These are phyloP conservation scores for Eriocheir sinensis DNA, from an alignment of 1,140 invertebrate species.

Conservation along the genomic window DNA sequence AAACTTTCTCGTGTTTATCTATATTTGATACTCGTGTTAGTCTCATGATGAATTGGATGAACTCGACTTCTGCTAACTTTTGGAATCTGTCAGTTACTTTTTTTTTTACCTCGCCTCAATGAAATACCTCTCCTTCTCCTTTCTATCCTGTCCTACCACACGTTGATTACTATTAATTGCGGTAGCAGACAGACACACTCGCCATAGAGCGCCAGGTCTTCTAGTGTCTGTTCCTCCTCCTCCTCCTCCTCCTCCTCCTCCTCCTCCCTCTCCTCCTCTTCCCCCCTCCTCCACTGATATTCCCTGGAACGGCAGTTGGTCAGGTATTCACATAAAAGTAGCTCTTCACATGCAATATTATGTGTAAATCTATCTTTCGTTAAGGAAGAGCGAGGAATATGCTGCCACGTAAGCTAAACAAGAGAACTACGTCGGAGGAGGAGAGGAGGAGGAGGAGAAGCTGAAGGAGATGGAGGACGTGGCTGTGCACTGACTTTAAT, in stretches of 20 bases:
- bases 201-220: too few species aligned
- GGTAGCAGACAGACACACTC: too few species aligned
- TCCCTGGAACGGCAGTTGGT: not conserved
- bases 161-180: too few species aligned
- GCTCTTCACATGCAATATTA: not conserved
- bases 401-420: not conserved
- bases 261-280: not conserved
- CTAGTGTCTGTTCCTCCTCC: not conserved
- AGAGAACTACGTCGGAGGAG: not conserved
- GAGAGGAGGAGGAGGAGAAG: too few species aligned
- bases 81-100: not conserved
- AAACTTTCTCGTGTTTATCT: too few species aligned
- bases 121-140: too few species aligned
- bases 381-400: not conserved
- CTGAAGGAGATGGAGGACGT: not conserved
- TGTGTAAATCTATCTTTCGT: not conserved
- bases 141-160: too few species aligned
- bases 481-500: too few species aligned
- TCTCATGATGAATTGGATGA: too few species aligned
- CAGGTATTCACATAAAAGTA: not conserved
- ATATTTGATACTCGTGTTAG: too few species aligned
- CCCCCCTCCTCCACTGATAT: too few species aligned
- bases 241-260: not conserved
- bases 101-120: too few species aligned
- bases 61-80: not conserved